Percentiles rank a stretch among this genome's conserved stretches.
Evolutionary conservation across 2,888 invertebrate genomes (phyloP).

Genomic region (Podotricha telesiphe): DNA sequence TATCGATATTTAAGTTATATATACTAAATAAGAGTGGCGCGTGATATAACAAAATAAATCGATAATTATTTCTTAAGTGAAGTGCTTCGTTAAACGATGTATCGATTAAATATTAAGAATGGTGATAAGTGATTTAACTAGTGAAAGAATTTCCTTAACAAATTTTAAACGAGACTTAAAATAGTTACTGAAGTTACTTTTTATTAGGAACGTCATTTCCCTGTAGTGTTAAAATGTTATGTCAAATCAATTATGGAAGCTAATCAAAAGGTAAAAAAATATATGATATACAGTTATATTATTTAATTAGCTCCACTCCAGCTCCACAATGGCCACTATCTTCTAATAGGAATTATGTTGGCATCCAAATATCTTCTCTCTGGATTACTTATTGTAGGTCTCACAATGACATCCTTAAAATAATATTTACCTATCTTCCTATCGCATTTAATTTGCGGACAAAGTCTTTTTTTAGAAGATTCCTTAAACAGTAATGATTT

Average conservation of each 20-base stretch:
- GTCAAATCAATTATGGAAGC: neutral
- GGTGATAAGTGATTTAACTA: neutral
- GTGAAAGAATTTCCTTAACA: neutral
- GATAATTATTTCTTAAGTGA: neutral
- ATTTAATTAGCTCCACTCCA: too few relatives aligned
- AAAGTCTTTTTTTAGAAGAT: slow-evolving; percentile 14
- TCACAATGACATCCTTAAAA: slow-evolving; percentile 32
- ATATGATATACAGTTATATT: neutral
- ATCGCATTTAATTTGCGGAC: slow-evolving; percentile 20
- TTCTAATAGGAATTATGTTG: slow-evolving; percentile 13
- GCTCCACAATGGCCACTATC: neutral
- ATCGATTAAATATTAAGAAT: neutral
- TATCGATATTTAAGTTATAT: neutral
- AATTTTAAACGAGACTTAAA: neutral
- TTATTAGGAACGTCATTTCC: neutral
- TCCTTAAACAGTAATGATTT: neutral
- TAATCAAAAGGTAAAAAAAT: too few relatives aligned
- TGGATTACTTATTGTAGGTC: slow-evolving; percentile 36
- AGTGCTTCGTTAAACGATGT: neutral
- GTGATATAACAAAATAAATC: neutral
- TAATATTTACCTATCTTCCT: slow-evolving; percentile 35
- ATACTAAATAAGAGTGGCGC: neutral
- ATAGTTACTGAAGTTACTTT: neutral
- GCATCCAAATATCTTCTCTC: neutral
- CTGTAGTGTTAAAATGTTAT: neutral